Base-by-base conservation (phyloP, 1,140 invertebrate species). In the Orius laevigatus region DNA sequence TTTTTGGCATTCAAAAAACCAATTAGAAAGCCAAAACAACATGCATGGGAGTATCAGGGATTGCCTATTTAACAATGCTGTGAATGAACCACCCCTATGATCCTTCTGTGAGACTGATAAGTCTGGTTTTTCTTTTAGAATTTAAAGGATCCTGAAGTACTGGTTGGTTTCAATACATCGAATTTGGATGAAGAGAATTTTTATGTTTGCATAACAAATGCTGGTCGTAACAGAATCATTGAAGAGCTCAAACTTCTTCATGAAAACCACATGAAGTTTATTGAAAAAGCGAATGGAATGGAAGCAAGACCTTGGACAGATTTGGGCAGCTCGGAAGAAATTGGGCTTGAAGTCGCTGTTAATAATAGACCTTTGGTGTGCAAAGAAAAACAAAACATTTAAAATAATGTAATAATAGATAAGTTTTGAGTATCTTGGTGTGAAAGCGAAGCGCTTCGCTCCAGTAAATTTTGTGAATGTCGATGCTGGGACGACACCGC, bases 121-220 rank as follows among this genome's bases (percentile, higher is more conserved):
- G 20, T 20, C 32, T 5, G 18, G 41, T 16, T 4, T 8, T 42
- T 49, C 16, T 44, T 33, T 35, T 45, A 66, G 38, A 54, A 56
- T 1, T 78, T 69, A 56, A 62, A 68, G 1, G 70, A 71, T 8
- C 55, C 70, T 1, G 65, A 70, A 12, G 60, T 84, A 2, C 61
- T 85, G 0, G 66, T 84, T 40, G 80, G 79, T 83, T 79, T 54
- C 73, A 77, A 5, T 72, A 75, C 1, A 66, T 72, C 0, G 67
- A 68, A n/a, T 46, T 46, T 46, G 62, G 75, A 8, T 53, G 51
- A 20, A 60, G 70, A 1, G 73, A 81, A 53, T 81, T 80, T 58
- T 79, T 79, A 55, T 18, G 63, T 82, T n/a, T 82, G 78, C 51
- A 59, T 77, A 8, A 79, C 71, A 5, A 63, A 66, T 49, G 55